Conservation (phyloP, 2,888 invertebrate genomes). For the Cremastinae sp. region DNA sequence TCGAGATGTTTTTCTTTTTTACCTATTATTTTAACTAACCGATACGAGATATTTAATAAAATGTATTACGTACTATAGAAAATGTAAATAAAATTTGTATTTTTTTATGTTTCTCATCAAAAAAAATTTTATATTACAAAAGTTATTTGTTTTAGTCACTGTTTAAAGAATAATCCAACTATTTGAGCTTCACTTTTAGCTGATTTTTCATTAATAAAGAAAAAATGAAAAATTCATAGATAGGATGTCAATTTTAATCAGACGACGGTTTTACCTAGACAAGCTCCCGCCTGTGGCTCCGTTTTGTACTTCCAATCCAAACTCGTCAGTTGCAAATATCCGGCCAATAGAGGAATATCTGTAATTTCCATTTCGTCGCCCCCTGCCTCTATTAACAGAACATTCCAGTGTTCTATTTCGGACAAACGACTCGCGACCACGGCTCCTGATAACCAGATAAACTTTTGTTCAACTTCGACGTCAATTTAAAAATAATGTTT, state of each 20-base stretch:
- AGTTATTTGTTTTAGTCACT: too few species aligned
- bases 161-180: too few species aligned
- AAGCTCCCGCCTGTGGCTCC: constrained; percentile 91
- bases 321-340: constrained; percentile 91
- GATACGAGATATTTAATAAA: too few species aligned
- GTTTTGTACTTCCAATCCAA: constrained; percentile 97
- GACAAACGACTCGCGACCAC: constrained; percentile 92
- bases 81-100: too few species aligned
- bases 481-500: too few species aligned
- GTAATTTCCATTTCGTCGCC: constrained; percentile 95
- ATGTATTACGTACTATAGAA: too few species aligned
- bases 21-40: too few species aligned
- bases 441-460: constrained; percentile 83
- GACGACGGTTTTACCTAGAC: constrained; percentile 85
- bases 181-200: too few species aligned
- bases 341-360: constrained; percentile 93
- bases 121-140: too few species aligned
- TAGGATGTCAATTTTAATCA: constrained; percentile 43
- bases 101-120: too few species aligned
- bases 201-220: background rate
- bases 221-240: background rate
- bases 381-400: constrained; percentile 92
- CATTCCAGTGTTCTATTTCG: constrained; percentile 90
- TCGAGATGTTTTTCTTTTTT: too few species aligned
- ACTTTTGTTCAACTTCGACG: too few species aligned